Evolutionary conservation across 2,113 vertebrate genomes (phyloP), one percentile per base, ranked within the genome.

Genomic region (Semicossyphus pulcher): DNA sequence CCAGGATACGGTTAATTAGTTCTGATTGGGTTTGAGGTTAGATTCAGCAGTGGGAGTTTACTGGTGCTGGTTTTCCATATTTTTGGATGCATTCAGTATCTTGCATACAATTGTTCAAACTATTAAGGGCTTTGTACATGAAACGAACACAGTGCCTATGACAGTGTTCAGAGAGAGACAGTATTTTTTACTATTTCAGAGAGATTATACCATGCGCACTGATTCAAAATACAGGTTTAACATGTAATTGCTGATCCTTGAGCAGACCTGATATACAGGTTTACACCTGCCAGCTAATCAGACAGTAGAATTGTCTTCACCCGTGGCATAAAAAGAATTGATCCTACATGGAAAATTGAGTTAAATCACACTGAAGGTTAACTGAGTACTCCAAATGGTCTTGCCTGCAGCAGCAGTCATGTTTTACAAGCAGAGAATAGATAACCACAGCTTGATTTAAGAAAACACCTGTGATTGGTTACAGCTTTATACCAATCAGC

Each of bases 141-240:
- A 52, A 42, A 31, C 4, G 8, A 8, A 31, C 8, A 31, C 4
- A 31, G 31, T 31, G 31, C 8, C 8, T 31, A 4, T 31, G 31
- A 31, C 31, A 31, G 31, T 34, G n/a, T n/a, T n/a, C n/a, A n/a
- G n/a, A n/a, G n/a, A n/a, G n/a, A n/a, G n/a, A n/a, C n/a, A n/a
- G n/a, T n/a, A n/a, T n/a, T n/a, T n/a, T n/a, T n/a, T n/a, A n/a
- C n/a, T n/a, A n/a, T n/a, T n/a, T n/a, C 1, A 34, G 18, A 12
- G 51, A 28, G 21, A 56, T 65, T 69, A 42, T 25, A 29, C 16
- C 42, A 32, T 28, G n/a, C n/a, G 12, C 18, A 15, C 11, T 49
- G 47, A 70, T 75, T 70, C 48, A 48, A n/a, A 60, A 65, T 1
- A 0, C 3, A 41, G 48, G 28, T 37, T 74, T 64, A 58, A 49